Base-by-base conservation (phyloP, 2,888 invertebrate species). In the Drosophila ochracea region DNA sequence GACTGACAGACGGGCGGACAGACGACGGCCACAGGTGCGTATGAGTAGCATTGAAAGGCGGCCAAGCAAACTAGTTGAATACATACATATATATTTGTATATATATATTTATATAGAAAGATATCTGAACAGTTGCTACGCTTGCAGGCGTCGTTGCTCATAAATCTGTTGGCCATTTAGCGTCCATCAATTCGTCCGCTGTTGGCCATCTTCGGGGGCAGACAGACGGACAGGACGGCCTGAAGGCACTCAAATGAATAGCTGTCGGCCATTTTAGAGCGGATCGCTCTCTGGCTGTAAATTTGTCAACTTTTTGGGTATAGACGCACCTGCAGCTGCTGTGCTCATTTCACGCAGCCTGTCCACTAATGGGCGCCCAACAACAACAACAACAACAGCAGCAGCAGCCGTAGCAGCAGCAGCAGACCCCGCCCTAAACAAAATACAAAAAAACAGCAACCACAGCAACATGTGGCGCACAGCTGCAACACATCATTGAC, bases 31-130 rank as follows among this genome's bases (percentile, higher is more conserved):
- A 82, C 85, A 85, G 85, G 85, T 85, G 85, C 85, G 90, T 85
- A 87, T 87, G 88, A 87, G 85, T 82, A 89, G 82, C 88, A 87
- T 89, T 84, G 84, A 85, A 84, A 84, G 82, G 84, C 90, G 84
- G 84, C 79, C 89, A 76, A 75, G 72, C 76, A 89, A 89, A 82
- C 84, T 79, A 89, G 89, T 86, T 79, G 78, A 76, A 75, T 21
- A 55, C 59, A 52, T 53, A n/a, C 2, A 49, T 35, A 58, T 11
- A 43, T 25, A 25, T 25, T 25, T 25, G 25, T 25, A 25, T 33
- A 54, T 37, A 43, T 31, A 50, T 31, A 33, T 43, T 19, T 47
- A 4, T 33, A 28, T 39, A 16, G 39, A 47, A 64, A 25, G 65
- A 31, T 25, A n/a, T 16, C 7, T 53, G 33, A 52, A 53, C 63